phyloP scores from a whole-genome alignment of 2,113 vertebrate genomes.

The Serilophus lunatus region DNA sequence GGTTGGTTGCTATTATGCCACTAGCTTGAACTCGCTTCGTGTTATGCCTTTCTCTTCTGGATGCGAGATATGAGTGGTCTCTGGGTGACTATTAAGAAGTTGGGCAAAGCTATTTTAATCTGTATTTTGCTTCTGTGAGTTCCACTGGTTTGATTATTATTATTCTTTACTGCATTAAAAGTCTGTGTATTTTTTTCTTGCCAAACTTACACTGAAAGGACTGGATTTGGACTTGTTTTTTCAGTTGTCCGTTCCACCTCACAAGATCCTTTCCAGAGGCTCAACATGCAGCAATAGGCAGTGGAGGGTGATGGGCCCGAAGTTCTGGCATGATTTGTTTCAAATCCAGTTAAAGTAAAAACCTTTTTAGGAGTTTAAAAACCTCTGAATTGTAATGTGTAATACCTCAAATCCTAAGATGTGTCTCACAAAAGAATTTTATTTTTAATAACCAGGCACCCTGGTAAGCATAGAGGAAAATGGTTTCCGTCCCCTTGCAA shows the following conservation, averaged over 20 bases:
- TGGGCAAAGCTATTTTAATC: not conserved
- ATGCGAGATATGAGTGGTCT: not conserved
- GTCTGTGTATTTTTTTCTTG: not conserved
- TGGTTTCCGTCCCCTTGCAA: not conserved
- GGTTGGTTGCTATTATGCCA: not conserved
- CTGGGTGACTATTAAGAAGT: not conserved
- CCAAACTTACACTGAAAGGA: not conserved
- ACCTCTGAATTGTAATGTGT: not conserved
- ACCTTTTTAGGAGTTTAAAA: not conserved
- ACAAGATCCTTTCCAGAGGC: not conserved
- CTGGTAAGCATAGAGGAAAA: not conserved
- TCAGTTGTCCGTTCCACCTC: not conserved
- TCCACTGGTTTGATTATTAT: not conserved
- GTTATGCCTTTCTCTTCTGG: not conserved
- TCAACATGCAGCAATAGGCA: not conserved
- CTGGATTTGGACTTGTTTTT: not conserved
- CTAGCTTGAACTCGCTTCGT: not conserved
- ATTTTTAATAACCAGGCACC: not conserved
- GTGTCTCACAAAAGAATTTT: not conserved
- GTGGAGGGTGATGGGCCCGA: not conserved
- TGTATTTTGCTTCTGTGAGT: not conserved
- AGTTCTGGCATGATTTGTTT: not conserved
- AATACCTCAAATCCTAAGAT: not conserved
- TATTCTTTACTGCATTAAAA: not conserved
- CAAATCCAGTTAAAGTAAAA: not conserved